phyloP scores from a whole-genome alignment of 1,140 invertebrate genomes.

The Procambarus virginalis region DNA sequence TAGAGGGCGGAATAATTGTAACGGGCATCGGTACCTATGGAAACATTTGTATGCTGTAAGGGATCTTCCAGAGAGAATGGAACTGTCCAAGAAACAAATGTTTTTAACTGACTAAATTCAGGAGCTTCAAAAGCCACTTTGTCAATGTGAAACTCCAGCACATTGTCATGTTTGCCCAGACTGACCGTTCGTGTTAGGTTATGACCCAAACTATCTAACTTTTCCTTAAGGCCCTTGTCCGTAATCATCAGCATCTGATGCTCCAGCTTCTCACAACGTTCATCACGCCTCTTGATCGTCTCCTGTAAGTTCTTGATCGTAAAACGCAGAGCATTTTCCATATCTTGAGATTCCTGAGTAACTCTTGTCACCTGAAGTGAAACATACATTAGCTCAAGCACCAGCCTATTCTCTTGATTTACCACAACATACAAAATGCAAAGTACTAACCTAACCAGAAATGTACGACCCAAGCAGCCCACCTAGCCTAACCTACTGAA shows the following conservation, averaged over 20 bases:
- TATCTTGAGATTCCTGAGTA: constrained; percentile 34
- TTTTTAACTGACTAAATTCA: constrained; percentile 38
- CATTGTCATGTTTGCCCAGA: constrained; percentile 56
- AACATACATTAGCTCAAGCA: background rate
- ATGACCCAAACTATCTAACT: constrained; percentile 4
- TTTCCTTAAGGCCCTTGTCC: constrained; percentile 30
- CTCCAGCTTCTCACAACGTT: constrained; percentile 47
- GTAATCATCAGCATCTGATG: constrained; percentile 35
- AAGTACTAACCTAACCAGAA: no score
- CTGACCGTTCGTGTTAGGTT: constrained; percentile 33
- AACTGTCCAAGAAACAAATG: constrained; percentile 62
- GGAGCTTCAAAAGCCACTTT: constrained; percentile 25
- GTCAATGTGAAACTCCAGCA: constrained; percentile 60
- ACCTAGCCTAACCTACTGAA: no score
- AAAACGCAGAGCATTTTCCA: constrained; percentile 4
- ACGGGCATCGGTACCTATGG: constrained; percentile 28
- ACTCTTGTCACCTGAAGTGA: constrained; percentile 34
- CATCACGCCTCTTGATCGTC: constrained; percentile 28
- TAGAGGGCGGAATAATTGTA: constrained; percentile 57
- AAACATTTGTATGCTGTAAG: constrained; percentile 59
- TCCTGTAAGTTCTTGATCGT: constrained; percentile 41
- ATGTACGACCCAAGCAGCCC: no score
- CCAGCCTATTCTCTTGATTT: no score
- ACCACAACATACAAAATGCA: no score
- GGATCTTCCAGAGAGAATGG: constrained; percentile 61